Evolutionary conservation across 2,797 vertebrate genomes (phyloP).

Genomic region (Dermochelys coriacea): DNA sequence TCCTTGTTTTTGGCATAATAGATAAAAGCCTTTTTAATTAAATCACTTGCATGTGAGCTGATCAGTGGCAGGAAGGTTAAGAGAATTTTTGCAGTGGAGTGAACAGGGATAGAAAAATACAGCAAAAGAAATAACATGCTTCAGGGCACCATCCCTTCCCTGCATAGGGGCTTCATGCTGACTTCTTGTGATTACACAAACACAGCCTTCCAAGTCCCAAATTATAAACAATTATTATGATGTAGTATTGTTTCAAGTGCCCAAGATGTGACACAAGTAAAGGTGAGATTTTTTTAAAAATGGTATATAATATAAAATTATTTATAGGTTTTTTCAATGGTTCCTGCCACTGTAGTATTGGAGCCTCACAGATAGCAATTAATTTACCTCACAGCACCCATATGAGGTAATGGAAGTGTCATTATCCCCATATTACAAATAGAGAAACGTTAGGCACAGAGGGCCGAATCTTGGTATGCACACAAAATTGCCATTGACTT

Average conservation of each 20-base stretch:
- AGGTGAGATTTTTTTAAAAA: background rate
- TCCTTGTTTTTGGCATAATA: conserved; percentile 65
- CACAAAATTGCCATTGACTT: background rate
- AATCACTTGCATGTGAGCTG: conserved; percentile 55
- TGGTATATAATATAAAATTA: background rate
- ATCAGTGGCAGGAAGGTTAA: conserved; percentile 52
- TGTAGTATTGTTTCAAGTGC: conserved; percentile 12
- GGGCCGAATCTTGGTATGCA: background rate
- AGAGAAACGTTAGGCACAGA: background rate
- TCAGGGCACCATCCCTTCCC: background rate
- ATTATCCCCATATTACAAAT: background rate
- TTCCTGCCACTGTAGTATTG: background rate
- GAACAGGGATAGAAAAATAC: background rate
- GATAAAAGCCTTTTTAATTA: conserved; percentile 73
- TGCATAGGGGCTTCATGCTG: background rate
- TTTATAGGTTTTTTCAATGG: background rate
- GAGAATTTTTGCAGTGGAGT: conserved; percentile 51
- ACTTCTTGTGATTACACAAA: conserved; percentile 7
- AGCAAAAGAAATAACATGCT: conserved; percentile 19
- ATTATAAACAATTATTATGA: conserved; percentile 21
- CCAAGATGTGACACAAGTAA: background rate
- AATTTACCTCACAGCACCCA: background rate
- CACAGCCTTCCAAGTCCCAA: conserved; percentile 25
- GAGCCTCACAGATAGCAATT: background rate
- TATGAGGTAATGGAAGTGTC: background rate